Conservation (phyloP, 2,113 vertebrate genomes). For the Lynx canadensis region DNA sequence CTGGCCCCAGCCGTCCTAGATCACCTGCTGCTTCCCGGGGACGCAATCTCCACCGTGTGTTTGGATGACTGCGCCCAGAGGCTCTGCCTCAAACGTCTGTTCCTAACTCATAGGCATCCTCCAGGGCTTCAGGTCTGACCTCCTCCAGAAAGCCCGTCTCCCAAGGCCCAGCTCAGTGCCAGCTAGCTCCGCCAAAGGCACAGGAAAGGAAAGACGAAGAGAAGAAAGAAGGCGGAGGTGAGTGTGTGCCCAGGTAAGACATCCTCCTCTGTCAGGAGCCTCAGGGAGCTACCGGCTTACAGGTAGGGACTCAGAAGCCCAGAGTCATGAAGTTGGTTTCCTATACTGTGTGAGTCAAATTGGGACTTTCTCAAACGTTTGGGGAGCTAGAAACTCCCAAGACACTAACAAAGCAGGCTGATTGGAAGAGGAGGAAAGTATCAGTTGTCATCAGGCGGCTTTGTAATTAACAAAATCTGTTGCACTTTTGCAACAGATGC, state of each 20-base stretch:
- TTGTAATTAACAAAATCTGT: not conserved
- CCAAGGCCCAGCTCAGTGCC: not conserved
- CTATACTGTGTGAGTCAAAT: not conserved
- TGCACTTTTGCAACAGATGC: not conserved
- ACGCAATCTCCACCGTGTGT: fast-evolving
- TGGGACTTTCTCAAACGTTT: not conserved
- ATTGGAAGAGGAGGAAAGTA: not conserved
- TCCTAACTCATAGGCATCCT: not conserved
- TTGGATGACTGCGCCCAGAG: fast-evolving
- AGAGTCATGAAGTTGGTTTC: not conserved
- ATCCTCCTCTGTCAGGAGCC: not conserved
- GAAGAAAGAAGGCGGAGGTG: not conserved
- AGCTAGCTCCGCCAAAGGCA: not conserved
- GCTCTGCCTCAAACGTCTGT: not conserved
- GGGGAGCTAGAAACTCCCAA: not conserved
- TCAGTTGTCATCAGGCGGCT: not conserved
- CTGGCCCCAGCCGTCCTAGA: not conserved
- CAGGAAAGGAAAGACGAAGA: not conserved
- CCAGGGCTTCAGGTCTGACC: not conserved
- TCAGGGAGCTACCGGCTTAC: not conserved
- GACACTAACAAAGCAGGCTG: not conserved
- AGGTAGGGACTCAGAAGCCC: not conserved
- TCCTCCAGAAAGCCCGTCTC: not conserved
- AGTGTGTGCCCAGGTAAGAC: not conserved
- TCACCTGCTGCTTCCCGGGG: fast-evolving